phyloP scores from a whole-genome alignment of 1,140 invertebrate genomes.

The Heliconius congener region DNA sequence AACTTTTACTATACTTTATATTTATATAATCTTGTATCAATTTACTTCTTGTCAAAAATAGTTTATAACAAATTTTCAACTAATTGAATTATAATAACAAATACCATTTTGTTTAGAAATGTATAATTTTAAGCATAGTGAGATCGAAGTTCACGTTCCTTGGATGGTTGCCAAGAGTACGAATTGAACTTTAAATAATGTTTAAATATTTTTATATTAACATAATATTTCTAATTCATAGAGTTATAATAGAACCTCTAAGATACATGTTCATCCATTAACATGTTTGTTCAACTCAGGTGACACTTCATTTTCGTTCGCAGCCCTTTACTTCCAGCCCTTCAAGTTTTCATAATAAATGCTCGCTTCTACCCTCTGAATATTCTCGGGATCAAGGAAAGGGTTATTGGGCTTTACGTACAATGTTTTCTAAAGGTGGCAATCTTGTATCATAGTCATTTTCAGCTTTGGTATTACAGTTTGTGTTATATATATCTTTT shows the following conservation, averaged over 20 bases:
- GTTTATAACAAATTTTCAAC: too few species aligned
- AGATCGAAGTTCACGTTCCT: too few species aligned
- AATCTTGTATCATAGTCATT: not conserved
- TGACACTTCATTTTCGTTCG: constrained; percentile 64
- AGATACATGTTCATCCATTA: constrained; percentile 31
- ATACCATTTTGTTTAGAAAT: too few species aligned
- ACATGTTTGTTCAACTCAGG: constrained; percentile 53
- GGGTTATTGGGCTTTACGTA: constrained; percentile 37
- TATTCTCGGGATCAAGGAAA: constrained; percentile 37
- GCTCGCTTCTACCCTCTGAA: constrained; percentile 37
- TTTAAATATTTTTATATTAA: not conserved
- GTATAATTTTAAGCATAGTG: too few species aligned
- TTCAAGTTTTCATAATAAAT: constrained; percentile 56
- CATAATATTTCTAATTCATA: not conserved
- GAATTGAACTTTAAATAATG: too few species aligned
- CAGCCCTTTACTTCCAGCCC: constrained; percentile 41
- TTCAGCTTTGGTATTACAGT: not conserved
- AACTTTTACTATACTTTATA: too few species aligned
- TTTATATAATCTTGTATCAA: too few species aligned
- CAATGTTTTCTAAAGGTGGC: constrained; percentile 28
- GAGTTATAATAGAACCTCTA: not conserved
- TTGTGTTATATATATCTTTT: not conserved
- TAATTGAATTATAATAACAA: too few species aligned
- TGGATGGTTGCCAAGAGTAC: too few species aligned
- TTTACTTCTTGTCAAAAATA: too few species aligned